Evolutionary conservation across 2,797 vertebrate species (phyloP), one percentile per base, ranked within the genome.

Genomic region (Galagoides demidoff): DNA sequence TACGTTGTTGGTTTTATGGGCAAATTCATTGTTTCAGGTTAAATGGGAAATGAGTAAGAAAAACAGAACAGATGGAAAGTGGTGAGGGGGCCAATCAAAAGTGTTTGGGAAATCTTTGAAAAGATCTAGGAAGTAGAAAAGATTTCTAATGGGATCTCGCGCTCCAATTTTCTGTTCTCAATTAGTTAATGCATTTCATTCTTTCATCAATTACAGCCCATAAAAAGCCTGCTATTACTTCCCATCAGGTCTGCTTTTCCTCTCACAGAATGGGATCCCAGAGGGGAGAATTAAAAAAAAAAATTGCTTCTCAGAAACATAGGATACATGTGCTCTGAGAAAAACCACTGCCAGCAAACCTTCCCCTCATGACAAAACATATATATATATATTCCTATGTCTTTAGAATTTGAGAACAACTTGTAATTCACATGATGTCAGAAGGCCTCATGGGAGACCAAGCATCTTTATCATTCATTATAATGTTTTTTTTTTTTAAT

Each of bases 151-250:
- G 96, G 97, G 81, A 96, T 96, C 49, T 81, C 86, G 63, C 79
- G 68, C 83, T 96, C 88, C 92, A 82, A 92, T 97, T 71, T 95
- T 97, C 94, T 98, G 96, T 97, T 92, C 90, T 98, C 90, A 98
- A 97, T 96, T 97, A 98, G 94, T 94, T 97, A 95, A 95, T 96
- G 93, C 49, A 95, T 92, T 96, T 97, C 92, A 84, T 96, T 94
- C 81, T 98, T 98, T 96, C 97, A 90, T 98, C 97, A 98, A 92
- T 96, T 97, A 87, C 29, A 96, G 16, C 27, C 70, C 73, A 49
- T 90, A 96, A 96, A 88, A 96, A 92, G 64, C 61, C 87, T 55
- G 70, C 90, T 92, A 85, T 95, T 93, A 86, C n/a, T 96, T 96
- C 91, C 76, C 76, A 94, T 92, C 16, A 97, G 52, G 13, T 29